A percentile compares a stretch with the other conserved stretches of the same genome.
Evolutionary conservation across 2,113 vertebrate genomes (phyloP).

Genomic region (Taxidea taxus): DNA sequence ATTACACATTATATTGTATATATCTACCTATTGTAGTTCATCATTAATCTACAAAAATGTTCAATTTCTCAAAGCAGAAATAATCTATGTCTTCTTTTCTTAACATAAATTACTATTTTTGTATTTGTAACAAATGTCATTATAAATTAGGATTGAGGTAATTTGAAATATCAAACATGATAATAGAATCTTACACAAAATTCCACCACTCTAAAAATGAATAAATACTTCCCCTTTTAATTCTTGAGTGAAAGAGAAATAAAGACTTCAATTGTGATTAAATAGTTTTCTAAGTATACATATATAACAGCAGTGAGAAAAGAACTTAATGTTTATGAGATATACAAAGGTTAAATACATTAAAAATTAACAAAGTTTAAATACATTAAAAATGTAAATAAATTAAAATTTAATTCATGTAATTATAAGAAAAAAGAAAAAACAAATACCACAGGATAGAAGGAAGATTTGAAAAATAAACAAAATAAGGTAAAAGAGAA

Average conservation of each 20-base stretch:
- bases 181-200: neutral
- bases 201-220: neutral
- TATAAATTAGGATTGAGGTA: neutral
- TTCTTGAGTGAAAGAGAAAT: neutral
- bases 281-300: neutral
- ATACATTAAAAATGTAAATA: neutral
- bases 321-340: neutral
- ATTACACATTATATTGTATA: neutral
- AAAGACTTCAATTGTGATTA: neutral
- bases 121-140: neutral
- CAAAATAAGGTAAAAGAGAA: neutral
- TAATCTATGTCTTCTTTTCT: neutral
- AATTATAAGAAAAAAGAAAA: neutral
- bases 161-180: neutral
- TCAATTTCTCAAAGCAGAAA: neutral
- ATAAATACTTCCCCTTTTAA: neutral
- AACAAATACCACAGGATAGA: neutral
- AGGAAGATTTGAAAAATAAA: neutral
- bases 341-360: neutral
- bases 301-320: neutral
- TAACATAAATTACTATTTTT: neutral
- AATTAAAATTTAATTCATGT: neutral
- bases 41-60: neutral
- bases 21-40: neutral
- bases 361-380: neutral